Evolutionary conservation across 2,888 invertebrate genomes (phyloP).

Genomic region (Leucania comma): DNA sequence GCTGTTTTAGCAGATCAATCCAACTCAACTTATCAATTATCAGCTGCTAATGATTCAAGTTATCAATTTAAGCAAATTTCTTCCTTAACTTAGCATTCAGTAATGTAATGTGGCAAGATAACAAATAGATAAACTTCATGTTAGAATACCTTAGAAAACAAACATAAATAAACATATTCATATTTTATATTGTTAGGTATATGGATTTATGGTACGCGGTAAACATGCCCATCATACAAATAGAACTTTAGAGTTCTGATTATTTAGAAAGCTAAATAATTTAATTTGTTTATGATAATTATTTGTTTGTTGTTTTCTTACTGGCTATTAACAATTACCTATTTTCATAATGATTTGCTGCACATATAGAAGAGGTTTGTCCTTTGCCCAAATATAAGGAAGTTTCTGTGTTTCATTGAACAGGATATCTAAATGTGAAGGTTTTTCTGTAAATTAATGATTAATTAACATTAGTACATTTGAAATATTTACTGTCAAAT

Average conservation of each 20-base stretch:
- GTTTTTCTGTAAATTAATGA: constrained; percentile 71
- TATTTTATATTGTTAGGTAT: background rate
- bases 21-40: background rate
- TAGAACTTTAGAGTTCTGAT: background rate
- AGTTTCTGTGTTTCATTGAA: constrained; percentile 87
- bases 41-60: background rate
- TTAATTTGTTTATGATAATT: background rate
- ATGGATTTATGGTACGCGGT: background rate
- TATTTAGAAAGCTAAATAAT: background rate
- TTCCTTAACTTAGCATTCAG: background rate
- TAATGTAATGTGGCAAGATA: constrained; percentile 5
- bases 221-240: too few species aligned
- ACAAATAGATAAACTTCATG: constrained; percentile 7
- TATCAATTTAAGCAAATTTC: constrained; percentile 1
- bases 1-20: background rate
- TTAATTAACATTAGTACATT: constrained; percentile 32
- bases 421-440: constrained; percentile 76
- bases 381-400: constrained; percentile 91
- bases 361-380: constrained; percentile 92
- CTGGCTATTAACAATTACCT: constrained; percentile 70
- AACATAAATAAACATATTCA: too few species aligned
- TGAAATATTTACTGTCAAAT: constrained; percentile 6
- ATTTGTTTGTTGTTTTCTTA: constrained; percentile 18
- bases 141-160: background rate
- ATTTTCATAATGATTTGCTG: constrained; percentile 94